These are phyloP conservation scores for Dicerorhinus sumatrensis DNA, from an alignment of 2,113 vertebrate species.

Conservation along the genomic window DNA sequence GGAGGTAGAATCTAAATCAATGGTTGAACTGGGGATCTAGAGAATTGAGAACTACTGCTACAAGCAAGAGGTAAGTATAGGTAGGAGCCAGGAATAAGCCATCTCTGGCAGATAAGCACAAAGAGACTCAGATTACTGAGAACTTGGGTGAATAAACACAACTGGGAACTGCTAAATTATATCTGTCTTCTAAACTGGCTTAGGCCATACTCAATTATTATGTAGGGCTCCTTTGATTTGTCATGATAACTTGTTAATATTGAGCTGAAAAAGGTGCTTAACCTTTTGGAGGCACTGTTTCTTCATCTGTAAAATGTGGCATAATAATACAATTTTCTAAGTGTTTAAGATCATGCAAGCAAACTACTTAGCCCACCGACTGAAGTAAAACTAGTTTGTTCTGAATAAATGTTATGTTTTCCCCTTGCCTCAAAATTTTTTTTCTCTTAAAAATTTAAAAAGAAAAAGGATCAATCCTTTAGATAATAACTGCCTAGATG, in stretches of 20 bases:
- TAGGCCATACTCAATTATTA: not conserved
- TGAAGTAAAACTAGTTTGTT: conserved; percentile 49
- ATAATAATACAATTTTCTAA: conserved; percentile 34
- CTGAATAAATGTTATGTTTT: not conserved
- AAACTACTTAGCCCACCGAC: conserved; percentile 16
- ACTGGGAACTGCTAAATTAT: conserved; percentile 20
- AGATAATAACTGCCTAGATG: not conserved
- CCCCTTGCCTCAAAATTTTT: not conserved
- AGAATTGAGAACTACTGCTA: conserved; percentile 23
- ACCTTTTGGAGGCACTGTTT: conserved; percentile 39
- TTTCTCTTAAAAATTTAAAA: conserved; percentile 30
- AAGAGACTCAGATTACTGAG: conserved; percentile 22
- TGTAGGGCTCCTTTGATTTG: not conserved
- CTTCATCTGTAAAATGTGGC: conserved; percentile 32
- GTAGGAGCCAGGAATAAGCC: conserved; percentile 46
- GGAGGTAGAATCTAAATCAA: not conserved
- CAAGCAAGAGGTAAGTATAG: not conserved
- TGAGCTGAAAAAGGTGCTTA: conserved; percentile 37
- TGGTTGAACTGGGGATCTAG: not conserved
- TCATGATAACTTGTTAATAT: conserved; percentile 36
- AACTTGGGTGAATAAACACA: conserved; percentile 31
- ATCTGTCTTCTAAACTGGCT: not conserved
- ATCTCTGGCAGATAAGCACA: not conserved
- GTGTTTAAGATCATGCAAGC: conserved; percentile 40
- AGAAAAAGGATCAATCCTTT: not conserved